These are phyloP conservation scores for Branchinecta lindahli DNA, from an alignment of 1,140 invertebrate genomes.

Conservation along the genomic window DNA sequence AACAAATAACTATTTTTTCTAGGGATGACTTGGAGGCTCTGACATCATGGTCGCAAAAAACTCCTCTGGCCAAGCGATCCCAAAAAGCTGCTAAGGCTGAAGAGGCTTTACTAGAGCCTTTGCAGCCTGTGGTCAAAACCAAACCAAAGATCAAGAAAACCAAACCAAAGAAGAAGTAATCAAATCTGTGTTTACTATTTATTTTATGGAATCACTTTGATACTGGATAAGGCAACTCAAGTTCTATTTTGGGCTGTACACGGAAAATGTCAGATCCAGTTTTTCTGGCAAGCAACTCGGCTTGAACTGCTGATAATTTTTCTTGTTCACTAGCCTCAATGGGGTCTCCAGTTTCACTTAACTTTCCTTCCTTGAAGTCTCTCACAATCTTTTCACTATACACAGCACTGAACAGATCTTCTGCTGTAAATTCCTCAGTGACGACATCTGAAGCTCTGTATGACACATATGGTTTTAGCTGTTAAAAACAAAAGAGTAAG, in stretches of 20 bases:
- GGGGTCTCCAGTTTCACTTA: conserved; percentile 48
- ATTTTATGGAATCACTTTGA: too few species aligned
- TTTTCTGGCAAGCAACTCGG: conserved; percentile 26
- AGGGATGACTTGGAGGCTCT: background rate
- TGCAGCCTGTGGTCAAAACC: background rate
- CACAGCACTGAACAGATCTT: conserved; percentile 65
- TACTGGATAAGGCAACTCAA: background rate
- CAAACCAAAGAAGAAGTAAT: background rate
- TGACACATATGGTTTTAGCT: conserved; percentile 84
- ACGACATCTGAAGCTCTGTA: conserved; percentile 55
- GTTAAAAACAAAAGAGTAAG: conserved; percentile 25
- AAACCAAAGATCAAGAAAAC: background rate
- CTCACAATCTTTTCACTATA: conserved; percentile 63
- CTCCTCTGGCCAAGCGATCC: background rate
- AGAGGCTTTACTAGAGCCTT: background rate
- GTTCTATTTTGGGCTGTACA: background rate
- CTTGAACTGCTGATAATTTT: conserved; percentile 50
- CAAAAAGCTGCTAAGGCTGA: background rate
- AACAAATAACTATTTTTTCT: background rate
- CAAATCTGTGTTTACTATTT: background rate
- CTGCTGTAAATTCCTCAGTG: conserved; percentile 61
- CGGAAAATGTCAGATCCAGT: background rate
- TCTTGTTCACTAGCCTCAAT: conserved; percentile 54
- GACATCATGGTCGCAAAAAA: background rate
- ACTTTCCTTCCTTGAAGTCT: conserved; percentile 54